Evolutionary conservation across 2,113 vertebrate species (phyloP).

Genomic region (Phylloscopus trochilus): DNA sequence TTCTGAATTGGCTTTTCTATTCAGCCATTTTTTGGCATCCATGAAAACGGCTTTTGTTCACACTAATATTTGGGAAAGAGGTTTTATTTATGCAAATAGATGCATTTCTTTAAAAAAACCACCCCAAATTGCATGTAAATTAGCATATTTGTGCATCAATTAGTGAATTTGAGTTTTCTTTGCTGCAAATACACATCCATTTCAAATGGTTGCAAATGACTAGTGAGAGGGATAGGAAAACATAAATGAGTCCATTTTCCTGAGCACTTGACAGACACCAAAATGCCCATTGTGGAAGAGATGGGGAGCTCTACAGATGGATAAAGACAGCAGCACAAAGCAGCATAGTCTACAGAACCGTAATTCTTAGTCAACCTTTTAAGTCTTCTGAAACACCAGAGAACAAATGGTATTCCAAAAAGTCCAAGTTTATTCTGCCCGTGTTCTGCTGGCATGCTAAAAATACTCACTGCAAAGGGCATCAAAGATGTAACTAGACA

Average conservation of each 20-base stretch:
- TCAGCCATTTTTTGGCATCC: slow-evolving; percentile 8
- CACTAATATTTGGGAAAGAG: slow-evolving; percentile 25
- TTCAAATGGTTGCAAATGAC: background rate
- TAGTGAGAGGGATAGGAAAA: background rate
- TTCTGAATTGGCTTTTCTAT: slow-evolving; percentile 23
- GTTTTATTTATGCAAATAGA: slow-evolving; percentile 61
- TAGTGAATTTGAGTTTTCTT: slow-evolving; percentile 32
- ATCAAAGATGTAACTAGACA: background rate
- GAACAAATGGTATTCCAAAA: background rate
- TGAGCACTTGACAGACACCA: slow-evolving; percentile 1
- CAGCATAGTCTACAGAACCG: background rate
- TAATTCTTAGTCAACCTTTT: background rate
- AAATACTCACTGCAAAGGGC: background rate
- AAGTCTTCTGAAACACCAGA: background rate
- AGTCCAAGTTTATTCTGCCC: background rate
- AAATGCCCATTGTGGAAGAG: background rate
- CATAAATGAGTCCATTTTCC: slow-evolving; percentile 24
- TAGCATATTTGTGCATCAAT: slow-evolving; percentile 29
- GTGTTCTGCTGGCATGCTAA: background rate
- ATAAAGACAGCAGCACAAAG: background rate
- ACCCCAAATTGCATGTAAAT: slow-evolving; percentile 40
- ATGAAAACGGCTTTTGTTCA: slow-evolving; percentile 20
- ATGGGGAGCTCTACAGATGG: background rate
- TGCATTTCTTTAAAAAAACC: background rate
- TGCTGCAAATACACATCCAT: slow-evolving; percentile 30